phyloP scores from a whole-genome alignment of 2,797 vertebrate species.

The Gobio occitaniae region DNA sequence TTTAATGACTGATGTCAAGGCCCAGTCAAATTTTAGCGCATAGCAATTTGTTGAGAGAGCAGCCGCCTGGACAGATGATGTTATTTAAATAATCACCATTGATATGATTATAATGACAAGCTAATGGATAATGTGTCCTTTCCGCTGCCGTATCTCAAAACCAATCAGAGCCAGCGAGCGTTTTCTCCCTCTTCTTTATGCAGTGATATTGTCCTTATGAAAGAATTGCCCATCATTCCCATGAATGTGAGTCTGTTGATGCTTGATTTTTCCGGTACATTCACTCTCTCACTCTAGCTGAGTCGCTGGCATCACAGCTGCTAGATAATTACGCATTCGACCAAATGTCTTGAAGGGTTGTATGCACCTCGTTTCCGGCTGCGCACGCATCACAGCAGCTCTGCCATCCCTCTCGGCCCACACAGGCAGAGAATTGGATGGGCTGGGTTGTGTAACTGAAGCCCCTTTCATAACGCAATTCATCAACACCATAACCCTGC shows the following conservation, averaged over 20 bases:
- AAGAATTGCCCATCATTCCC: conserved; percentile 57
- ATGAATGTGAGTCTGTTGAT: conserved; percentile 56
- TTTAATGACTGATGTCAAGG: conserved; percentile 39
- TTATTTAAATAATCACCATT: conserved; percentile 51
- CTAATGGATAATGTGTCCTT: conserved; percentile 49
- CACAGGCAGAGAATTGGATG: conserved; percentile 54
- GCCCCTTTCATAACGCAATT: conserved; percentile 64
- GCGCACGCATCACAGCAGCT: conserved; percentile 9
- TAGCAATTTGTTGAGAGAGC: conserved; percentile 31
- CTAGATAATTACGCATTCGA: conserved; percentile 61
- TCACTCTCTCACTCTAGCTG: conserved; percentile 52
- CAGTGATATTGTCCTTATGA: conserved; percentile 42
- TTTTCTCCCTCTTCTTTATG: conserved; percentile 48
- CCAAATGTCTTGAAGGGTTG: conserved; percentile 61
- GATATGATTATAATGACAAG: conserved; percentile 55
- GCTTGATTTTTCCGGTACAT: conserved; percentile 58
- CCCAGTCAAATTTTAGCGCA: conserved; percentile 48
- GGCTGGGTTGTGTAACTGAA: conserved; percentile 60
- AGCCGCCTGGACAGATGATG: conserved; percentile 38
- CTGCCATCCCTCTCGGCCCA: conserved; percentile 52
- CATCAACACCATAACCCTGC: conserved; percentile 60
- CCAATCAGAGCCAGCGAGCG: conserved; percentile 39
- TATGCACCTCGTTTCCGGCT: conserved; percentile 53
- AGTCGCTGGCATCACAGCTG: conserved; percentile 62
- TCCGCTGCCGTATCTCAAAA: conserved; percentile 36